Base-by-base conservation (phyloP, 1,140 invertebrate genomes). In the Leptinotarsa undecemlineata region DNA sequence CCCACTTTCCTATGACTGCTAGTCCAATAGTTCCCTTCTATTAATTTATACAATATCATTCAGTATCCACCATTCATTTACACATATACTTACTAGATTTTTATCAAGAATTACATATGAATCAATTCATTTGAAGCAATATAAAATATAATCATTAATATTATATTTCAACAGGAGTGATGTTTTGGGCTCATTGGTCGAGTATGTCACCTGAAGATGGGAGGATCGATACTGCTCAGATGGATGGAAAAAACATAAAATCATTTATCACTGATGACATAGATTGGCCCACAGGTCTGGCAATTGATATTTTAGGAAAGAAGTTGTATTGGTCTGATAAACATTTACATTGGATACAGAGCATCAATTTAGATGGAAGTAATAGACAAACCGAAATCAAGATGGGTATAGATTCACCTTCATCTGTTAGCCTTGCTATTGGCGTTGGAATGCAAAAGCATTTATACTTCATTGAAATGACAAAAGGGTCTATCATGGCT, bases 151-250 rank as follows among this genome's bases (percentile, higher is more conserved):
- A 11, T 42, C 33, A 42, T 11, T 42, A 11, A 42, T 42, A 42
- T 42, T 42, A 42, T 42, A 57, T 57, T 17, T 15, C 51, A 57
- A 66, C 74, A 64, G 78, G 89, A 0, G 81, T 88, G 3, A 90
- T 96, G 86, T 96, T 91, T 85, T 96, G 94, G 94, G 89, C 90
- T 33, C 91, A 94, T 80, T 95, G 93, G 93, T 90, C 90, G 21
- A 83, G 86, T 19, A 84, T 87, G 68, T 87, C 88, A 21, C 84
- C 87, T 70, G 80, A 72, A 77, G 84, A 81, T 4, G 86, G 84
- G 8, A 85, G 82, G 62, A 95, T 97, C 75, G 90, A 92, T 78
- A 85, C 88, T 26, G 90, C 92, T 17, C 90, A 90, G 78, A 94
- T 98, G 93, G 95, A 98, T 86, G 96, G 95, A 11, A 88, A 88